Percentiles rank a stretch among this genome's conserved stretches.
phyloP scores from a whole-genome alignment of 2,888 invertebrate genomes.

The Leptothorax acervorum region DNA sequence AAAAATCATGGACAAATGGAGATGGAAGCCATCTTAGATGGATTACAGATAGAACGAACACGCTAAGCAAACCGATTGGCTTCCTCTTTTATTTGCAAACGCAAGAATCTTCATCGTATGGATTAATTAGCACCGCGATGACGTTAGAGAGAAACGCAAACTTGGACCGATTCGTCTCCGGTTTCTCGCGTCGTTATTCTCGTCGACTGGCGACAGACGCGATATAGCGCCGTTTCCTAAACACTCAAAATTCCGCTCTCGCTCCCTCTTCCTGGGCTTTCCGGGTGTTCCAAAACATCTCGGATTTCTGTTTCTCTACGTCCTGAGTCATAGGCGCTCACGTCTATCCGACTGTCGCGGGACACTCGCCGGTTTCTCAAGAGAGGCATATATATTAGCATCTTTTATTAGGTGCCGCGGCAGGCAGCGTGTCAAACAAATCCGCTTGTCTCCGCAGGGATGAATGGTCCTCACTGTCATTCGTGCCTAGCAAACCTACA shows the following conservation, averaged over 20 bases:
- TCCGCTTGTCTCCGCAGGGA: slow-evolving; percentile 70
- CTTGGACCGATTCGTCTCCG: not conserved
- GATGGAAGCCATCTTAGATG: not conserved
- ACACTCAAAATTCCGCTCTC: slow-evolving; percentile 8
- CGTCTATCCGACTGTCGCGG: slow-evolving; percentile 42
- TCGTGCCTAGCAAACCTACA: not conserved
- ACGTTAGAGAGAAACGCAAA: slow-evolving; percentile 13
- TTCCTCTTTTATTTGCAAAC: not conserved
- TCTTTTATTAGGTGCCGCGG: slow-evolving; percentile 81
- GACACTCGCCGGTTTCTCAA: not conserved
- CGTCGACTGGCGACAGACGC: slow-evolving; percentile 31
- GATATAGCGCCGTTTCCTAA: slow-evolving; percentile 20
- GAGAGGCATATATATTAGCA: slow-evolving; percentile 76
- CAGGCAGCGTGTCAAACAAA: slow-evolving; percentile 80
- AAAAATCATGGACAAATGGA: slow-evolving; percentile 37
- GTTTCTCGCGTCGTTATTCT: slow-evolving; percentile 35
- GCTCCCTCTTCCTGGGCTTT: not conserved
- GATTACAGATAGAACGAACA: not conserved
- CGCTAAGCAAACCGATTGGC: not conserved
- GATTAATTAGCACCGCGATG: slow-evolving; percentile 44
- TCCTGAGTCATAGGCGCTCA: slow-evolving; percentile 37
- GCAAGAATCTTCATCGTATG: not conserved
- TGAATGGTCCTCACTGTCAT: slow-evolving; percentile 7
- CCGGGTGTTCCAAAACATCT: slow-evolving; percentile 52
- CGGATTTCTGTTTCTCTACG: slow-evolving; percentile 39